phyloP scores from a whole-genome alignment of 2,113 vertebrate species.

The Bujurquina vittata region DNA sequence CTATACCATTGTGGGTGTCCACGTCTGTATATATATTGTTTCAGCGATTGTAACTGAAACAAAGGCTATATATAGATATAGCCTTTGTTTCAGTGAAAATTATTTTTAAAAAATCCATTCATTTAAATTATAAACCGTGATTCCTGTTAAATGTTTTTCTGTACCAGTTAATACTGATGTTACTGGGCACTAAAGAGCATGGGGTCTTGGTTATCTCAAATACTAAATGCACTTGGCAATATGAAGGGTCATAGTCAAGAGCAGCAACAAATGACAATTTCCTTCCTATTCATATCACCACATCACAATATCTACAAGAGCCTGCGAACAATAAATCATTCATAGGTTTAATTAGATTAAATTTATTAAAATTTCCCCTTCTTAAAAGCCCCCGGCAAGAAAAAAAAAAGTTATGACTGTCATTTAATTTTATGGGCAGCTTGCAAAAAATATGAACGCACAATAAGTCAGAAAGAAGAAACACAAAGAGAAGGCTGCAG shows the following conservation, averaged over 20 bases:
- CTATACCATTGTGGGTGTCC: no score
- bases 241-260: constrained; percentile 1
- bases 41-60: no score
- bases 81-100: not conserved
- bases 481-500: constrained; percentile 47
- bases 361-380: constrained; percentile 30
- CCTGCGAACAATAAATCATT: constrained; percentile 42
- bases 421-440: constrained; percentile 44
- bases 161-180: not conserved
- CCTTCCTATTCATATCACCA: constrained; percentile 37
- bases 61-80: no score
- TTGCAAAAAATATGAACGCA: constrained; percentile 51
- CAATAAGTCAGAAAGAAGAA: constrained; percentile 53
- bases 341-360: constrained; percentile 39
- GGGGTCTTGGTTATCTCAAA: not conserved
- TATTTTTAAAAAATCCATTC: not conserved
- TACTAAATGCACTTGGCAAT: not conserved
- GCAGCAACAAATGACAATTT: constrained; percentile 41
- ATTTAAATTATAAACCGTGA: not conserved
- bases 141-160: not conserved
- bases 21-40: not conserved
- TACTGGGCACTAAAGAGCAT: not conserved
- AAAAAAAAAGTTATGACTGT: not conserved
- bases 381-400: not conserved
- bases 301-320: constrained; percentile 26